Base-by-base conservation (phyloP, 2,888 invertebrate species). In the Agrotis puta region DNA sequence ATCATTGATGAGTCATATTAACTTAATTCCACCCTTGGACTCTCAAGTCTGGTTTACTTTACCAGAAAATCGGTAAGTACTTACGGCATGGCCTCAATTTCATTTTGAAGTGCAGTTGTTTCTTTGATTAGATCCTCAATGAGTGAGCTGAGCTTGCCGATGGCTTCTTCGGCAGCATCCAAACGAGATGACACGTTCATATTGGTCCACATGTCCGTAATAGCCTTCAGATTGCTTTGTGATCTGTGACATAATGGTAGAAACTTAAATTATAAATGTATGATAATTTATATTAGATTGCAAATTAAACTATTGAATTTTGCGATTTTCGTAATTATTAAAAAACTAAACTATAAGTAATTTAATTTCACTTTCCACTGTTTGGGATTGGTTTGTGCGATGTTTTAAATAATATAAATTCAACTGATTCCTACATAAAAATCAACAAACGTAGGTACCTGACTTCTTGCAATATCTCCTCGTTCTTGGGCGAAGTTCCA, bases 201-300 rank as follows among this genome's bases (percentile, higher is more conserved):
- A 22, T 97, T 95, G 76, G 97, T 97, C 96, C 97, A 97, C 96
- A 97, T 97, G 71, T 97, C 97, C 18, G 96, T 95, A 27, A 97
- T 92, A 1, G 96, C 95, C 82, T 94, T 95, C 16, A 95, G 69
- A 72, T 95, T 95, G 2, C 93, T 91, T 86, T 94, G 94, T 2
- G 95, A 95, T 79, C 96, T 95, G 85, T 59, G 56, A 66, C 5
- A 64, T 6, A 47, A 4, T 18, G 24, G 11, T 39, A 39, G 39
- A 39, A 11, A 39, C 11, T 39, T 39, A 1, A 39, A 39, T 39
- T 39, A 9, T 39, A 33, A 33, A 39, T 39, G 27, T 24, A n/a
- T n/a, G 54, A 65, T 27, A 27, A 22, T 27, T 27, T 27, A 27
- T 27, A 27, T 27, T 27, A 27, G 5, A 27, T 27, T 5, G 27